phyloP scores from a whole-genome alignment of 2,888 invertebrate species.

The Sphaerolaimus hirsutus region DNA sequence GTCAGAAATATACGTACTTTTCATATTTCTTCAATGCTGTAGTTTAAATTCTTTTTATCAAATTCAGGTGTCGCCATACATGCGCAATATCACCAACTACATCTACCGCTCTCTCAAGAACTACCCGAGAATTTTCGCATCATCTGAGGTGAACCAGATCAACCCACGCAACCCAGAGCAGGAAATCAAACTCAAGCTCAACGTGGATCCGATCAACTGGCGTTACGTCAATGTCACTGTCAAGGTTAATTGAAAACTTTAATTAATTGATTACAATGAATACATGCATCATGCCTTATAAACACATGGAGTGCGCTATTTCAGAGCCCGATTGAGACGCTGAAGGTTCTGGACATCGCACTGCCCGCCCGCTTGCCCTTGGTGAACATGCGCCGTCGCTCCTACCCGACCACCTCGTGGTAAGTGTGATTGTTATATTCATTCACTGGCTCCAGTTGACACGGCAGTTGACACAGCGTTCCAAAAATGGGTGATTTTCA shows the following conservation, averaged over 20 bases:
- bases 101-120: constrained; percentile 4
- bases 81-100: neutral
- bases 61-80: neutral
- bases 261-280: no score
- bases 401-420: constrained; percentile 6
- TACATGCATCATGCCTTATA: no score
- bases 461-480: no score
- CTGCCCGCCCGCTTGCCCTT: constrained; percentile 8
- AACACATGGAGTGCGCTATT: no score
- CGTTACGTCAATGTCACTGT: constrained; percentile 15
- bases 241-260: neutral
- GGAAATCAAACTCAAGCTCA: constrained; percentile 1
- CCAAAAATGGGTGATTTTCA: no score
- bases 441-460: no score
- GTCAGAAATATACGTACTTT: no score
- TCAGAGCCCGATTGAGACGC: constrained; percentile 9
- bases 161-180: constrained; percentile 1
- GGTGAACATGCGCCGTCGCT: constrained; percentile 4
- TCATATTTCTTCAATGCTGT: no score
- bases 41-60: neutral
- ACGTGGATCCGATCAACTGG: constrained; percentile 16
- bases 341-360: constrained; percentile 5
- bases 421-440: neutral
- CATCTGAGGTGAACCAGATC: constrained; percentile 3
- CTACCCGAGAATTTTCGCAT: no score